Evolutionary conservation across 2,888 invertebrate species (phyloP), one percentile per base, ranked within the genome.

Genomic region (Chrysomela aeneicollis): DNA sequence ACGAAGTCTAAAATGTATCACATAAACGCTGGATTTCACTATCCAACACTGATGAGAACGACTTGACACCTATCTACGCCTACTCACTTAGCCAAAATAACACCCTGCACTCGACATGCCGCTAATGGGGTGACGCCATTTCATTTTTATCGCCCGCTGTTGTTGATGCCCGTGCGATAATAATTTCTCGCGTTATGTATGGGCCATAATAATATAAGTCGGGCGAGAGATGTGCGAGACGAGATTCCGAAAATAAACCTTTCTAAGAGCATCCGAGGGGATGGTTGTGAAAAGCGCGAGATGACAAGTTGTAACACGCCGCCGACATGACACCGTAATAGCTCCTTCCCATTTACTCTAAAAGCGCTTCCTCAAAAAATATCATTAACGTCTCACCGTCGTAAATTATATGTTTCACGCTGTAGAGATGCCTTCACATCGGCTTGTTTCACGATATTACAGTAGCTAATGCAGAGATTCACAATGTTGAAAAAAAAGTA

Each of bases 281-380:
- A 67, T 67, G 73, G 74, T 74, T 75, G 77, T 77, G 76, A 77
- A 76, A 74, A 74, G 73, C 71, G 69, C 67, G 73, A 74, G 74
- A 77, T 78, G 77, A 78, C 77, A 78, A 77, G 78, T 78, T 74
- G 77, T 75, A 76, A 77, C 78, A 77, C 71, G 75, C 70, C 75
- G 76, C 71, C 76, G 74, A 78, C 77, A 78, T 78, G 78, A 78
- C 78, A 78, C 76, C 74, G 74, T 78, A 78, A 78, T 78, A 76
- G 78, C 77, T 70, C 70, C 73, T 73, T 71, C 71, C 75, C 78
- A 78, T 78, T 78, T 76, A 74, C 73, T 58, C 71, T 74, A 73
- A 76, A 75, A 76, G 75, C 75, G 70, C 73, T 74, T 76, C 73
- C 73, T 73, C 66, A 73, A 75, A 74, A 75, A 73, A 72, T 72